Percentiles rank a stretch among this genome's conserved stretches.
Evolutionary conservation across 1,140 invertebrate genomes (phyloP).

Genomic region (Pogonomyrmex barbatus): DNA sequence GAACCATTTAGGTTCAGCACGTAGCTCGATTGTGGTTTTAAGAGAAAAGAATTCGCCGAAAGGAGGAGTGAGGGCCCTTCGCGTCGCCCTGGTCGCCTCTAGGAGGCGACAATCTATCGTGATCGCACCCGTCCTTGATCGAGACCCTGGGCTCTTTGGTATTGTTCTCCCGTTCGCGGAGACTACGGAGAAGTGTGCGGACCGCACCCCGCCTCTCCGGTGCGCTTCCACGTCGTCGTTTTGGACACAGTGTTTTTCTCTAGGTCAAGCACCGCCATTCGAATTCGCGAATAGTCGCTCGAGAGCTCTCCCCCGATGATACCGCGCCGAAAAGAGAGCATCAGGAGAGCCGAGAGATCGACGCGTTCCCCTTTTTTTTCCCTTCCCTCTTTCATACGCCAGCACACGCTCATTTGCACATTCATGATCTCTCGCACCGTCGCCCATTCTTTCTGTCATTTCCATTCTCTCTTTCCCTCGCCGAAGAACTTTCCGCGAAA

Average conservation of each 20-base stretch:
- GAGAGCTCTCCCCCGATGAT: slow-evolving; percentile 55
- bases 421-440: slow-evolving; percentile 49
- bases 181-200: slow-evolving; percentile 67
- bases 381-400: slow-evolving; percentile 15
- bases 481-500: slow-evolving; percentile 60
- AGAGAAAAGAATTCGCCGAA: slow-evolving; percentile 24
- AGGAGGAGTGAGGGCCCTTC: slow-evolving; percentile 41
- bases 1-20: not conserved
- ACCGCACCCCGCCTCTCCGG: slow-evolving; percentile 33
- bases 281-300: slow-evolving; percentile 67
- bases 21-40: slow-evolving; percentile 1
- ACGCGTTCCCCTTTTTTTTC: slow-evolving; percentile 16
- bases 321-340: slow-evolving; percentile 61
- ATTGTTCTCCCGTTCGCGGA: slow-evolving; percentile 81
- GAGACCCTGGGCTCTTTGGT: slow-evolving; percentile 84
- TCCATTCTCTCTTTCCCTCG: slow-evolving; percentile 49
- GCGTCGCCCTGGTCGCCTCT: slow-evolving; percentile 40
- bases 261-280: slow-evolving; percentile 70
- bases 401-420: slow-evolving; percentile 19
- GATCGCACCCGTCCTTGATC: slow-evolving; percentile 61
- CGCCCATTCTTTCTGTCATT: slow-evolving; percentile 69
- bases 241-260: slow-evolving; percentile 44
- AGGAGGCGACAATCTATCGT: slow-evolving; percentile 22
- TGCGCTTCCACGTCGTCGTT: slow-evolving; percentile 35
- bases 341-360: slow-evolving; percentile 52